phyloP scores from a whole-genome alignment of 2,113 vertebrate genomes.

The Psittacus erithacus region DNA sequence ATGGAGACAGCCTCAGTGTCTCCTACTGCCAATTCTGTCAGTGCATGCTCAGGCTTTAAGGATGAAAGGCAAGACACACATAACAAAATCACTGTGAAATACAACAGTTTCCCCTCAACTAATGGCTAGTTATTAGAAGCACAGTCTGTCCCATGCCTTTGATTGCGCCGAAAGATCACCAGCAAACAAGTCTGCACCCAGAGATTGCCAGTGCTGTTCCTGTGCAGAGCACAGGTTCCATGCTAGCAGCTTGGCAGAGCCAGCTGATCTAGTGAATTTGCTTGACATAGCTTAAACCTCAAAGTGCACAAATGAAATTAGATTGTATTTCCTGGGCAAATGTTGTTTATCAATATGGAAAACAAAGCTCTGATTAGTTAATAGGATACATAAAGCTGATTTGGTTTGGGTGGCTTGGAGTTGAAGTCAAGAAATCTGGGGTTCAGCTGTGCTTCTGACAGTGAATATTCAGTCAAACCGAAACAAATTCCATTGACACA shows the following conservation, averaged over 20 bases:
- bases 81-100: neutral
- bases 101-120: neutral
- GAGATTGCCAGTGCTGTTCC: neutral
- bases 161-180: neutral
- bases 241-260: neutral
- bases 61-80: neutral
- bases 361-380: neutral
- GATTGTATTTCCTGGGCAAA: neutral
- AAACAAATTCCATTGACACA: neutral
- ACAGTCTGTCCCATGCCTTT: neutral
- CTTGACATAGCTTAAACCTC: neutral
- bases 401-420: neutral
- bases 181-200: neutral
- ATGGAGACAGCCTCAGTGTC: neutral
- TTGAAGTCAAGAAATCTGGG: neutral
- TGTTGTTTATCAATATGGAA: neutral
- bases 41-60: neutral
- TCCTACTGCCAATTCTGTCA: fast-evolving
- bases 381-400: neutral
- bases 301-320: neutral
- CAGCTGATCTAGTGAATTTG: neutral
- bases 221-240: neutral
- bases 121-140: neutral
- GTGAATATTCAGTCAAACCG: neutral
- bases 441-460: neutral